Percentiles rank a stretch among this genome's conserved stretches.
These are phyloP conservation scores for Chiloscyllium punctatum DNA, from an alignment of 2,797 vertebrate genomes.

Conservation along the genomic window DNA sequence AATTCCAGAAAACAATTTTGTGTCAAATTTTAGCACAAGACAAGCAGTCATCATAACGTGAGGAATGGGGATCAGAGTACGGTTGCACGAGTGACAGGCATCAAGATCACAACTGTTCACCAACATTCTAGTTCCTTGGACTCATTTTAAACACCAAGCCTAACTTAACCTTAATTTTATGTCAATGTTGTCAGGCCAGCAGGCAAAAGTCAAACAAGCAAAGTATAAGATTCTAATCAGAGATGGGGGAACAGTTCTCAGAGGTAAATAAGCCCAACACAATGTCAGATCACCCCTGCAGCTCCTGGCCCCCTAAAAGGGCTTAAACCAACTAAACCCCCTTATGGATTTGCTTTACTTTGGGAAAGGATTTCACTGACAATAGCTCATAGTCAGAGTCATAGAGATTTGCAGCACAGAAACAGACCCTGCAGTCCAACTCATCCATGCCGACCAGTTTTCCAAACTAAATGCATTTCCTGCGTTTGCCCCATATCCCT, in stretches of 20 bases:
- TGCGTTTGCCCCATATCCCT: too few relatives aligned
- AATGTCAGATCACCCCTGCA: not conserved
- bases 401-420: too few relatives aligned
- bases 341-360: not conserved
- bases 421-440: too few relatives aligned
- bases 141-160: not conserved
- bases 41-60: too few relatives aligned
- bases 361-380: not conserved
- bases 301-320: not conserved
- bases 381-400: too few relatives aligned
- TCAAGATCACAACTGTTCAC: not conserved
- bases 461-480: too few relatives aligned
- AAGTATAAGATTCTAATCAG: not conserved
- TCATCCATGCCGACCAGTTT: too few relatives aligned
- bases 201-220: not conserved
- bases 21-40: not conserved
- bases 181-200: not conserved
- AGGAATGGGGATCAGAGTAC: too few relatives aligned
- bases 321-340: not conserved
- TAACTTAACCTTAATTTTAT: not conserved
- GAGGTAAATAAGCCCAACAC: not conserved
- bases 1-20: not conserved
- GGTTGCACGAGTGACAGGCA: not conserved
- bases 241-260: not conserved
- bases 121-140: not conserved